Percentiles rank a stretch among this genome's conserved stretches.
Conservation (phyloP, 2,797 vertebrate genomes). For the Picus viridis region DNA sequence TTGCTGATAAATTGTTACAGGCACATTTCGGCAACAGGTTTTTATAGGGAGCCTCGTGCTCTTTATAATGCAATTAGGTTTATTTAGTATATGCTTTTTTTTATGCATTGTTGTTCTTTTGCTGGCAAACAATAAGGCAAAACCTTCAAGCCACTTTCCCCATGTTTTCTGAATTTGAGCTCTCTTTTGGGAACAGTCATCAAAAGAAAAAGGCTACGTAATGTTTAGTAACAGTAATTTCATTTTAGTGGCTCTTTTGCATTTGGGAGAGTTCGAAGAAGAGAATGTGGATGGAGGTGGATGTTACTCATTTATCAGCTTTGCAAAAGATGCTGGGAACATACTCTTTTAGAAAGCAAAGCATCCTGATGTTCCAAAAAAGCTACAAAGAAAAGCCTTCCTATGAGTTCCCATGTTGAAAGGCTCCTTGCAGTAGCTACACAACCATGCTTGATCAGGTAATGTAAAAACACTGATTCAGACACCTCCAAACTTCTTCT, state of each 20-base stretch:
- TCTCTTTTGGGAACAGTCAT: background rate
- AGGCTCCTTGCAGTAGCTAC: background rate
- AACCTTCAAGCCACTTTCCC: background rate
- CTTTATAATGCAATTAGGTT: conserved; percentile 30
- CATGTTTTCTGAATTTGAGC: background rate
- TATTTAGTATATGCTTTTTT: conserved; percentile 33
- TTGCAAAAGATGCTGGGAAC: background rate
- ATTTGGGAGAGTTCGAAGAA: background rate
- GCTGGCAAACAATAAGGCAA: background rate
- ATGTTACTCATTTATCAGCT: background rate
- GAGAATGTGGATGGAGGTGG: background rate
- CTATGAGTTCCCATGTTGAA: background rate
- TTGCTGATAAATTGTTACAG: conserved; percentile 48
- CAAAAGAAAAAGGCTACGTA: background rate
- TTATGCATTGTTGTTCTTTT: background rate
- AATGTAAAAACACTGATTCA: background rate
- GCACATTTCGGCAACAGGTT: conserved; percentile 30
- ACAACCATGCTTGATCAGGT: background rate
- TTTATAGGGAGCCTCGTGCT: conserved; percentile 28
- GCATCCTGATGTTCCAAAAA: background rate
- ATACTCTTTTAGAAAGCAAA: background rate
- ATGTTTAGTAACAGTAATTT: background rate
- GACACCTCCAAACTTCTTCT: background rate
- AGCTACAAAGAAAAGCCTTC: background rate
- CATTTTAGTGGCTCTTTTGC: background rate